A percentile compares a stretch with the other conserved stretches of the same genome.
Evolutionary conservation across 2,113 vertebrate species (phyloP).

Genomic region (Motacilla tschutschensis): DNA sequence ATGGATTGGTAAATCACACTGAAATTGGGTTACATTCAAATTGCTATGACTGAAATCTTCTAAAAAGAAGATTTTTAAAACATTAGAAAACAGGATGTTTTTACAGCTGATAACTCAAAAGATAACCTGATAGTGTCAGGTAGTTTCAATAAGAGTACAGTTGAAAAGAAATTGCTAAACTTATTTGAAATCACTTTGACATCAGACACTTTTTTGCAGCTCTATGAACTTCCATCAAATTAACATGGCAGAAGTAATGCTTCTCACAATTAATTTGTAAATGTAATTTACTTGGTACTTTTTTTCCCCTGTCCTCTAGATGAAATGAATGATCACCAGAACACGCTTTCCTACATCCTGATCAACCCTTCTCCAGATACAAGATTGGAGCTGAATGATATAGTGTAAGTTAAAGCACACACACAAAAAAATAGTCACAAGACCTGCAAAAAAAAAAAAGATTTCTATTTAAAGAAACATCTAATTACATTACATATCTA

Average conservation of each 20-base stretch:
- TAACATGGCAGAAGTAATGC: not conserved
- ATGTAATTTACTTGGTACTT: not conserved
- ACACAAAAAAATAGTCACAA: not conserved
- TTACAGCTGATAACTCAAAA: not conserved
- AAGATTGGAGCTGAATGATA: constrained; percentile 90
- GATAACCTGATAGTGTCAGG: not conserved
- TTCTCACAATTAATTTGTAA: not conserved
- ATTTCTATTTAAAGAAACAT: not conserved
- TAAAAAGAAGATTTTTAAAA: not conserved
- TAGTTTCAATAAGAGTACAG: not conserved
- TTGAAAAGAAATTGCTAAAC: not conserved
- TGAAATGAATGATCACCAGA: constrained; percentile 95
- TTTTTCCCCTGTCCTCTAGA: constrained; percentile 73
- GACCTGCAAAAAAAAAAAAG: not conserved
- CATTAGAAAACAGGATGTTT: not conserved
- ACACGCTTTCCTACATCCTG: constrained; percentile 91
- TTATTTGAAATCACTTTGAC: not conserved
- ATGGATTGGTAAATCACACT: not conserved
- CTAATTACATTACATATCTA: not conserved
- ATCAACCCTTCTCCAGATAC: constrained; percentile 94
- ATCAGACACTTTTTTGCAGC: not conserved
- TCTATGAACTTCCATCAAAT: not conserved
- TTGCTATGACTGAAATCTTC: not conserved
- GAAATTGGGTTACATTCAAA: not conserved
- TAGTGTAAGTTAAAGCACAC: constrained; percentile 82